phyloP scores from a whole-genome alignment of 2,888 invertebrate species.

The Harpalus rufipes region DNA sequence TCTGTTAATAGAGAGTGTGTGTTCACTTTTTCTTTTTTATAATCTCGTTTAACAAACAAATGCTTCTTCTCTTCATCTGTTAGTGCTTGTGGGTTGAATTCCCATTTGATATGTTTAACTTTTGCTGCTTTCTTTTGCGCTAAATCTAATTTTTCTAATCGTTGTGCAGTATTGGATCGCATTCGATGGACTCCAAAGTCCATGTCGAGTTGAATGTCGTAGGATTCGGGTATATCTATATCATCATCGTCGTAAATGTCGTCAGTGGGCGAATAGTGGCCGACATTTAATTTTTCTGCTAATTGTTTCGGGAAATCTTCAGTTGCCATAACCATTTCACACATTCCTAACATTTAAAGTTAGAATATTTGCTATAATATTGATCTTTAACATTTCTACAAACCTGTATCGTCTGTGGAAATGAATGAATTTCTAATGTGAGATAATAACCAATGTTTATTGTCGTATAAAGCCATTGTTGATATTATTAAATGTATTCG shows the following conservation, averaged over 20 bases:
- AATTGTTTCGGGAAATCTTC: slow-evolving; percentile 87
- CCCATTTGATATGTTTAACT: slow-evolving; percentile 88
- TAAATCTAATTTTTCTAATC: slow-evolving; percentile 92
- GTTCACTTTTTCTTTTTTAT: slow-evolving; percentile 72
- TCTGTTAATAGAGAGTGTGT: slow-evolving; percentile 85
- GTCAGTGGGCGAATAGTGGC: slow-evolving; percentile 88
- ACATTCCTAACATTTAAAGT: slow-evolving; percentile 82
- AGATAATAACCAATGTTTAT: slow-evolving; percentile 94
- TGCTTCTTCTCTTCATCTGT: slow-evolving; percentile 81
- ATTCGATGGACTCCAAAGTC: slow-evolving; percentile 82
- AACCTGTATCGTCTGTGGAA: slow-evolving; percentile 93
- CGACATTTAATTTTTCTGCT: slow-evolving; percentile 79
- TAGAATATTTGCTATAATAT: not conserved
- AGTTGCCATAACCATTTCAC: slow-evolving; percentile 93
- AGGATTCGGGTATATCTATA: slow-evolving; percentile 83
- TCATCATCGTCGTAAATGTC: slow-evolving; percentile 88
- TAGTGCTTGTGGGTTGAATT: slow-evolving; percentile 78
- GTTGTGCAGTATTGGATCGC: slow-evolving; percentile 92
- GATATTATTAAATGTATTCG: not conserved
- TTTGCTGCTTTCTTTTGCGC: slow-evolving; percentile 89
- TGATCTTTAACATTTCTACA: slow-evolving; percentile 30
- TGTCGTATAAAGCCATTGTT: slow-evolving; percentile 95
- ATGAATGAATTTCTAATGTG: slow-evolving; percentile 97
- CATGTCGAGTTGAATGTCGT: slow-evolving; percentile 87
- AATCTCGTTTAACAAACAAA: slow-evolving; percentile 80